Conservation (phyloP, 2,888 invertebrate genomes). For the Vandiemenella viatica region DNA sequence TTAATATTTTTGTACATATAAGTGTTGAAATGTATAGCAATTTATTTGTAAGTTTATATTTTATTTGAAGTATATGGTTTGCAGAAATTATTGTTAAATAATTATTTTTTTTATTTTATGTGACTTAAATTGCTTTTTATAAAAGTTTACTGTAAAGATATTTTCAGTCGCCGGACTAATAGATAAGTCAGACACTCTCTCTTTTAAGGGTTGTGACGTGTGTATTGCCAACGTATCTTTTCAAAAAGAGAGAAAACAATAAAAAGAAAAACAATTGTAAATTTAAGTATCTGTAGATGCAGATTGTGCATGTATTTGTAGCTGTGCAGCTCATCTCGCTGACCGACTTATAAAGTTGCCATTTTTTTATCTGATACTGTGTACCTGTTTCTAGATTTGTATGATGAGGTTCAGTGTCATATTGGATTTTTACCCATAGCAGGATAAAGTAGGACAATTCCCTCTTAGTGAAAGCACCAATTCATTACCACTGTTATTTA, state of each 20-base stretch:
- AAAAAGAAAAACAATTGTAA: neutral
- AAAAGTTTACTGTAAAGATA: neutral
- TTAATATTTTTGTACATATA: conserved; percentile 41
- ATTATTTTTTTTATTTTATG: conserved; percentile 2
- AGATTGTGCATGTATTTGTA: neutral
- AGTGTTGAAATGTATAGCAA: conserved; percentile 12
- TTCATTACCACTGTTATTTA: neutral
- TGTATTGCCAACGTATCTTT: conserved; percentile 14
- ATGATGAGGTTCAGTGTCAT: no score
- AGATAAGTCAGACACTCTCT: neutral
- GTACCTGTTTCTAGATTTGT: no score
- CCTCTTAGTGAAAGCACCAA: no score
- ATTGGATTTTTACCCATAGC: no score
- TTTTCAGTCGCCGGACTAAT: neutral
- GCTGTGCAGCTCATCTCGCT: no score
- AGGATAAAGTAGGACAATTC: no score
- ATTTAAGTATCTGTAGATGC: neutral
- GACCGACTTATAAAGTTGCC: no score
- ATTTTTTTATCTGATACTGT: no score
- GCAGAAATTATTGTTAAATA: conserved; percentile 6
- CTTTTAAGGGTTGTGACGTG: conserved; percentile 12
- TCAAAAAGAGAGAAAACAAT: conserved; percentile 12
- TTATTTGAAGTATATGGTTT: conserved; percentile 15
- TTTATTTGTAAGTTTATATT: conserved; percentile 14
- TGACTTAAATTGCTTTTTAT: conserved; percentile 1